phyloP scores from a whole-genome alignment of 2,113 vertebrate species.

The Hyperoodon ampullatus region DNA sequence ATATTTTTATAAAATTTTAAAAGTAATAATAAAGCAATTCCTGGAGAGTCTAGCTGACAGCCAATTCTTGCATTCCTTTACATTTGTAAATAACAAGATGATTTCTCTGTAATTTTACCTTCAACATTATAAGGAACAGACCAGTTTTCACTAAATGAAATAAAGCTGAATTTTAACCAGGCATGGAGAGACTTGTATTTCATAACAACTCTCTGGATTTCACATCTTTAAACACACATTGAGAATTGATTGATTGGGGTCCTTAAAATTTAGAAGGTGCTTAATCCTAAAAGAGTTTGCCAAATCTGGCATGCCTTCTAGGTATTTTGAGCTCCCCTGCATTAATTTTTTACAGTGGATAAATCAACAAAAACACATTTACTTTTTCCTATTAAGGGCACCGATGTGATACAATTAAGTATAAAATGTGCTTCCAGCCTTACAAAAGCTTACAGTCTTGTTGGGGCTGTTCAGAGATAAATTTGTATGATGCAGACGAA shows the following conservation, averaged over 20 bases:
- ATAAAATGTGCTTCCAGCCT: conserved; percentile 57
- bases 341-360: conserved; percentile 60
- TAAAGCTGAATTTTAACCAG: conserved; percentile 56
- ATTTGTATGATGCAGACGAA: conserved; percentile 46
- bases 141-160: conserved; percentile 42
- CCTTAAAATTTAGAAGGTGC: conserved; percentile 62
- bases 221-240: conserved; percentile 6
- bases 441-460: conserved; percentile 28
- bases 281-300: conserved; percentile 61
- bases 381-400: conserved; percentile 53
- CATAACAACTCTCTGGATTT: conserved; percentile 34
- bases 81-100: conserved; percentile 16
- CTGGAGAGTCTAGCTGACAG: neutral
- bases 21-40: conserved; percentile 50
- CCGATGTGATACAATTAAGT: conserved; percentile 58
- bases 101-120: conserved; percentile 45
- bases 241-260: conserved; percentile 9
- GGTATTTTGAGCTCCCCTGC: conserved; percentile 43
- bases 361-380: conserved; percentile 69
- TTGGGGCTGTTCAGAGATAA: conserved; percentile 24
- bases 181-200: conserved; percentile 37
- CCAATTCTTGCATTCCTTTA: conserved; percentile 42
- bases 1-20: neutral
- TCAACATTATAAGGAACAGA: conserved; percentile 33
- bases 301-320: conserved; percentile 1